Evolutionary conservation across 2,113 vertebrate species (phyloP), one percentile per base, ranked within the genome.

Genomic region (Pardalotus punctatus): DNA sequence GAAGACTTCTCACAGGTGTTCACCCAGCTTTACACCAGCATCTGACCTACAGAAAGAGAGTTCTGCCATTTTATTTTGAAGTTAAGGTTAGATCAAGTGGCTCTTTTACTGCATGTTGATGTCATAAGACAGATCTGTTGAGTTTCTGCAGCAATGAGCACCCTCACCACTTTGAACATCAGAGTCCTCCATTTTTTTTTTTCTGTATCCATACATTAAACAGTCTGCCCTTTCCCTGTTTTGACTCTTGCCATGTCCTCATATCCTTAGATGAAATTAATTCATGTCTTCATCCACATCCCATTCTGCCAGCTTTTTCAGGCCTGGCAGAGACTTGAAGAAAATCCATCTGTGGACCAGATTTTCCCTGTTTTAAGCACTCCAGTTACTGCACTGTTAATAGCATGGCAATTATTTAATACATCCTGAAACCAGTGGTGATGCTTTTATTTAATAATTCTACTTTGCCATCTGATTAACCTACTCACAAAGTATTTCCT

Each of bases 401-500:
- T 69, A 80, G 56, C 50, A 65, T 35, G 19, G 40, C 36, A 90
- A 70, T 82, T 93, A 82, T 73, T 93, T 83, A 80, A 84, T 60
- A 90, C n/a, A 48, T 62, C 80, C 91, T 82, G 74, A 82, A 94
- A 64, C 22, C 9, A 80, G 33, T 43, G 85, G 51, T 35, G n/a
- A 78, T 91, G 69, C 15, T 80, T 92, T 91, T 80, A 58, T 91
- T 93, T 80, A 72, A 77, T 58, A 62, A 27, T 64, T 82, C 43
- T 51, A 66, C 48, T 36, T 94, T 58, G 29, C 20, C 0, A 0
- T 53, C 70, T 77, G 64, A 92, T 88, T 90, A 96, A 67, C 38
- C 47, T 90, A 58, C 13, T 77, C 58, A 54, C 77, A 21, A 94
- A 78, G 14, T 78, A 86, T 96, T 95, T 94, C 71, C 62, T 90